Evolutionary conservation across 1,140 invertebrate species (phyloP).

Genomic region (Aphaenogaster rudis): DNA sequence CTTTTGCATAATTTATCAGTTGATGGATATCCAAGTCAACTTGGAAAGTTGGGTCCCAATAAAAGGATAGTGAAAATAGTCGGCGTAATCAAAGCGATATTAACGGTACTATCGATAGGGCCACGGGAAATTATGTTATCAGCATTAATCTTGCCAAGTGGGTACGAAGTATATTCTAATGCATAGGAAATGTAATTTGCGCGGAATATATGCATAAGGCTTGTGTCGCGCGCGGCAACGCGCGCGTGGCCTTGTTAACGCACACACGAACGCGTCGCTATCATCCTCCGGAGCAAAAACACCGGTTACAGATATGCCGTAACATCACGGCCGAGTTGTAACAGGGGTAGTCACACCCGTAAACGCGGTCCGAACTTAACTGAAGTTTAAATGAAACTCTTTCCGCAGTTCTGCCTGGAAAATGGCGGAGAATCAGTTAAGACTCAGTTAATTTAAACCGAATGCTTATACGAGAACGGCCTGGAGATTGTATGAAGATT

Average conservation of each 20-base stretch:
- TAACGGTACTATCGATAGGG: background rate
- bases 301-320: conserved; percentile 25
- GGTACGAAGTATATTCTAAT: conserved; percentile 27
- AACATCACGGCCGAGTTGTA: conserved; percentile 25
- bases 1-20: background rate
- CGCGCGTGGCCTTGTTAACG: conserved; percentile 13
- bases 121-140: conserved; percentile 27
- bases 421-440: background rate
- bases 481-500: background rate
- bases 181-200: conserved; percentile 55
- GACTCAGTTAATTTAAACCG: background rate
- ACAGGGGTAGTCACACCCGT: background rate
- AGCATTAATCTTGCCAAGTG: conserved; percentile 30
- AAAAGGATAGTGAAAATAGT: background rate
- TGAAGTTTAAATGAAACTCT: conserved; percentile 19
- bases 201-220: conserved; percentile 50
- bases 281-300: conserved; percentile 31
- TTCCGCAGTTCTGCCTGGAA: background rate
- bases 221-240: background rate
- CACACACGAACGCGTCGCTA: conserved; percentile 1
- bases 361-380: conserved; percentile 12
- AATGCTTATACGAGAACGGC: background rate
- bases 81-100: background rate
- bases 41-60: background rate
- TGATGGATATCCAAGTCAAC: background rate